Evolutionary conservation across 2,113 vertebrate genomes (phyloP), one percentile per base, ranked within the genome.

Genomic region (Lontra canadensis): DNA sequence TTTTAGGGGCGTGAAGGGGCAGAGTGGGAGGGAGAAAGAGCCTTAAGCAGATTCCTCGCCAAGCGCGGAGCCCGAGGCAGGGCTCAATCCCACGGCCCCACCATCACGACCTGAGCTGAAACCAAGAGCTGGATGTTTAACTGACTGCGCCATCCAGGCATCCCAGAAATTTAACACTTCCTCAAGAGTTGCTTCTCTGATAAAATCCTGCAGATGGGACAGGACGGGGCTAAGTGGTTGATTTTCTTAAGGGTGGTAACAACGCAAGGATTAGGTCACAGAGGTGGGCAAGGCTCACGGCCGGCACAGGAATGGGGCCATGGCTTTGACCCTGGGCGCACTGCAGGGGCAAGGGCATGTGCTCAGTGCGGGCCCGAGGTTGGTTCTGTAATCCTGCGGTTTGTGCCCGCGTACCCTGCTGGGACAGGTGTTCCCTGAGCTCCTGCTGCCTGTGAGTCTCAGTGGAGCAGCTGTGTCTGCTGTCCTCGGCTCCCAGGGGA

Each of bases 391-490:
- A 25, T 11, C 5, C 26, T 34, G 21, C 20, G 8, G 23, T 36
- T 36, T 55, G 23, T 14, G 90, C n/a, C 18, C 1, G 1, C 1
- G 3, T 1, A n/a, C 4, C 1, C 17, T 42, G 7, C 20, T 8
- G 10, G 52, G n/a, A 20, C 31, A 10, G 57, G 8, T 65, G 44
- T 52, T 80, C 20, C 15, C 25, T 8, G 12, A 63, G 59, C 29
- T 47, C 4, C 9, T n/a, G 6, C 21, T 3, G 2, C 6, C 23
- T 0, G 0, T 12, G 42, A 34, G 59, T 6, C 61, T 11, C 4
- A 0, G 13, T 5, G 44, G 26, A 39, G 13, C 26, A n/a, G 3
- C 73, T 61, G 55, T 47, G 42, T 31, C 73, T 13, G 31, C 1
- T 67, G 44, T 17, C 88, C 21, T 4, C 4, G 36, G 21, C 5